A percentile compares a stretch with the other conserved stretches of the same genome.
phyloP scores from a whole-genome alignment of 2,113 vertebrate species.

The Toxostoma redivivum region DNA sequence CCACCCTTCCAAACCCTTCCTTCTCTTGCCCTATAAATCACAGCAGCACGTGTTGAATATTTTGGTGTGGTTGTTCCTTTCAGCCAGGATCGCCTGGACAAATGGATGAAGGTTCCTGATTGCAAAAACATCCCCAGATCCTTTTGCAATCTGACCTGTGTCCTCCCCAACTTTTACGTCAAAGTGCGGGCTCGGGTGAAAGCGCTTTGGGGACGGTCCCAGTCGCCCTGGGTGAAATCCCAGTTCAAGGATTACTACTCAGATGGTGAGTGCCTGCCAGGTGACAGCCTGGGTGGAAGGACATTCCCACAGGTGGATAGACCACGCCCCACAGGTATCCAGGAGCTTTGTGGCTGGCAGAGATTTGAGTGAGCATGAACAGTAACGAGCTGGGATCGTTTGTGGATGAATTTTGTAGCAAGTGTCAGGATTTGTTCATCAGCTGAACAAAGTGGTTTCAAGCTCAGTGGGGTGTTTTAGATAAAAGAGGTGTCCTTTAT shows the following conservation, averaged over 20 bases:
- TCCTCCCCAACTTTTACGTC: slow-evolving; percentile 18
- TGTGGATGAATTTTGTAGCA: not conserved
- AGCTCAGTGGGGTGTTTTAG: not conserved
- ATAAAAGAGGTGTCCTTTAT: not conserved
- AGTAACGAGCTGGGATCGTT: fast-evolving
- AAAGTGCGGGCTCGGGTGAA: slow-evolving; percentile 54
- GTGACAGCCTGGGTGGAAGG: not conserved
- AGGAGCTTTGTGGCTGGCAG: not conserved
- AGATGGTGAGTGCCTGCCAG: slow-evolving; percentile 46
- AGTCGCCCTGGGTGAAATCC: slow-evolving; percentile 38
- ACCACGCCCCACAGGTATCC: not conserved
- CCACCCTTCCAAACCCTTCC: not conserved
- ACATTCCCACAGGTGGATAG: not conserved
- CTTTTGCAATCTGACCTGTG: slow-evolving; percentile 68
- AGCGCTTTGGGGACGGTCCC: not conserved
- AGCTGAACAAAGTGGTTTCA: not conserved
- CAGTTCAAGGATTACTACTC: slow-evolving; percentile 49
- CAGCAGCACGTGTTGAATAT: not conserved
- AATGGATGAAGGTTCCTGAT: slow-evolving; percentile 38
- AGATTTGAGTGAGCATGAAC: not conserved
- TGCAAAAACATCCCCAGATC: slow-evolving; percentile 43
- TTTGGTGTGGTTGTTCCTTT: not conserved
- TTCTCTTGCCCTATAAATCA: not conserved
- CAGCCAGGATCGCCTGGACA: not conserved
- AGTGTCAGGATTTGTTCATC: not conserved